Evolutionary conservation across 2,113 vertebrate genomes (phyloP), one percentile per base, ranked within the genome.

Genomic region (Damaliscus lunatus): DNA sequence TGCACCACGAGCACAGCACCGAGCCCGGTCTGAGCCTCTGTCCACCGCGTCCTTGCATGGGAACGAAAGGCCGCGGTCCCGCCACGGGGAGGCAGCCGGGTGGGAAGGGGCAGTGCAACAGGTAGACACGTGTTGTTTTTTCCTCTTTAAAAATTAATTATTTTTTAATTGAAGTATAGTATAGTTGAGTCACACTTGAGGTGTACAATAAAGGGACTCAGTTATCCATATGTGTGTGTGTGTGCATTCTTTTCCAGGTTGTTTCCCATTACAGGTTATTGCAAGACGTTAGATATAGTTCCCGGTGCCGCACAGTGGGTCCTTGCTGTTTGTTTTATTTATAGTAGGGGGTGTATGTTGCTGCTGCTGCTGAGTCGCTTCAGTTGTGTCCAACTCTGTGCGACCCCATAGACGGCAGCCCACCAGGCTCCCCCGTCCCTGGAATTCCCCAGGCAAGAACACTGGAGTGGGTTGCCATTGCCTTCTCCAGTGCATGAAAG

Each of bases 1-100:
- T 31, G 33, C 13, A 6, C 0, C n/a, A n/a, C n/a, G n/a, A n/a
- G n/a, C 40, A 3, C 36, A 25, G 9, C 3, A 0, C 27, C 0
- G 29, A 1, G 17, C 52, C 52, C 1, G 13, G 43, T 6, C 40
- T 7, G 40, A 46, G 19, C 71, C n/a, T 16, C 52, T 33, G 27
- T 23, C 71, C 55, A 0, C 36, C 0, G 9, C n/a, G 0, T 25
- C 40, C 62, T 9, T 4, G 1, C 12, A 1, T 2, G 2, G 23
- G 36, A 78, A 7, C 3, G 40, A 11, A n/a, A n/a, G 9, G 13
- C 17, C 29, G 25, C 3, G 11, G 53, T 40, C 67, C 33, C 4
- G 67, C 88, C 9, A 2, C 27, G 0, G 19, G 2, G 36, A 11
- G 71, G 36, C 50, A 4, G 33, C 52, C 0, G 3, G 52, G 52